Base-by-base conservation (phyloP, 1,140 invertebrate genomes). In the Polypedilum pembai region DNA sequence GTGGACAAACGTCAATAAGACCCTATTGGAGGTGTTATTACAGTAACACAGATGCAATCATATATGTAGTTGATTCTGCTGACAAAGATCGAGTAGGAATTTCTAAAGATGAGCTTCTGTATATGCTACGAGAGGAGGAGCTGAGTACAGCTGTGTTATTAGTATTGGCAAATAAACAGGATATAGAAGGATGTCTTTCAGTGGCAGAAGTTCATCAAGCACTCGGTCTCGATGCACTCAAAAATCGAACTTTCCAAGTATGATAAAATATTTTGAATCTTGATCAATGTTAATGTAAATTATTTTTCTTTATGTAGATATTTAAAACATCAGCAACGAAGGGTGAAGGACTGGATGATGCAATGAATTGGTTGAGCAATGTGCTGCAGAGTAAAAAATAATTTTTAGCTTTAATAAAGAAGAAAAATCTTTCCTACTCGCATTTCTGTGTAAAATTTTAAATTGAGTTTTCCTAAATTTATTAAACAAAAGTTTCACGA, bases 1-100 rank as follows among this genome's bases (percentile, higher is more conserved):
- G 97, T 76, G 97, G 97, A 78, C 97, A 99, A 85, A 99, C 96
- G 74, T 98, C 95, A 86, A 89, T 89, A 80, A 86, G 96, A 85
- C 98, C 98, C 15, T 99, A 99, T 81, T 99, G 98, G 98, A 88
- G 98, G 84, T 99, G 98, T 88, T 99, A 99, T 84, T 99, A 98
- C 84, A 96, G 96, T 74, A 99, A 99, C 84, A 99, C 98, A 82
- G 98, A 99, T 88, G 98, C 98, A 79, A 98, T 99, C 80, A 98
- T 99, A 79, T 99, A 99, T 86, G 98, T 99, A 56, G 97, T 99
- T 65, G 98, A 99, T 83, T 98, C 96, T 74, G 96, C 95, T 76
- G 98, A 99, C 84, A 90, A 93, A 83, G 98, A 99, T 86, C 87
- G 98, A 85, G 98, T 99, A 87, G 95, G 95, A 75, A 98, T 99